A percentile compares a stretch with the other conserved stretches of the same genome.
These are phyloP conservation scores for Avahi laniger DNA, from an alignment of 2,797 vertebrate genomes.

Conservation along the genomic window DNA sequence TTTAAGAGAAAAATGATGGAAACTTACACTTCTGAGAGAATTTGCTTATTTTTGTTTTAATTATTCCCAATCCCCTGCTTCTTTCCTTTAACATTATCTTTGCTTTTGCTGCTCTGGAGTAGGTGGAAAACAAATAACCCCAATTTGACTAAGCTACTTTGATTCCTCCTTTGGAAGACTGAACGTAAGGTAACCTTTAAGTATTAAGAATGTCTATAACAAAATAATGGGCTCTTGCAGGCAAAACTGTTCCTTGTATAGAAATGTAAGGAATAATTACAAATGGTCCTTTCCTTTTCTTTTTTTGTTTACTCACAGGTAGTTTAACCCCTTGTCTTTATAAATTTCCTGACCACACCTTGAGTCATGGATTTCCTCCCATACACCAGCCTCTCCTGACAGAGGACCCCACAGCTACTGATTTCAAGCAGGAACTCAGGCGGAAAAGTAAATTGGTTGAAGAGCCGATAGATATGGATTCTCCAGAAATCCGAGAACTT, in stretches of 20 bases:
- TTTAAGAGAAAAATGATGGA: not conserved
- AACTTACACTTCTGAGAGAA: not conserved
- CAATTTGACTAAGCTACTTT: not conserved
- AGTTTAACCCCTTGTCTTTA: constrained; percentile 95
- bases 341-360: constrained; percentile 95
- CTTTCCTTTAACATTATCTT: not conserved
- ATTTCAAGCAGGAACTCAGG: constrained; percentile 93
- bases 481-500: constrained; percentile 96
- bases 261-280: not conserved
- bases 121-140: not conserved
- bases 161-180: not conserved
- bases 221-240: not conserved
- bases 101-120: not conserved
- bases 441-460: constrained; percentile 91
- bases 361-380: constrained; percentile 92
- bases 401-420: constrained; percentile 88
- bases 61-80: not conserved
- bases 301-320: constrained; percentile 82
- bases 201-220: not conserved
- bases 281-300: not conserved
- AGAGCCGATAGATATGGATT: constrained; percentile 94
- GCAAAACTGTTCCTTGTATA: not conserved
- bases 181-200: not conserved
- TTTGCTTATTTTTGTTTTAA: not conserved
- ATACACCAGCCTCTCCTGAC: constrained; percentile 92